Base-by-base conservation (phyloP, 2,888 invertebrate species). In the Ommatoiulus sabulosus region DNA sequence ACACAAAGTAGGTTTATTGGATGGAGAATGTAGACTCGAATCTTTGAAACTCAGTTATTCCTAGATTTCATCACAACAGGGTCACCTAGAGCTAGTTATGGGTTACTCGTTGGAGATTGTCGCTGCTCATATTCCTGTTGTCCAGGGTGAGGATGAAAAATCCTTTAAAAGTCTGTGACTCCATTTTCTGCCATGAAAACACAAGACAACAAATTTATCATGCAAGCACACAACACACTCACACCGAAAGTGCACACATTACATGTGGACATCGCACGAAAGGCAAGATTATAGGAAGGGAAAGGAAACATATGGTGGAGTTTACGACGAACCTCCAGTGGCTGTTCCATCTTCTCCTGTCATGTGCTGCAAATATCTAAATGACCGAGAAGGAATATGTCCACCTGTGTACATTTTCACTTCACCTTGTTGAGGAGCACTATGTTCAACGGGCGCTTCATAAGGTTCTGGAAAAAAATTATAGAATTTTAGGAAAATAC, bases 341-440 rank as follows among this genome's bases (percentile, higher is more conserved):
- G 89, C 89, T 17, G 20, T 17, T 43, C 84, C 95, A 89, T 95
- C 95, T 90, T 88, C 89, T 17, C 95, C 94, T 90, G 96, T 96
- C 96, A 96, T 96, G 88, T 95, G 95, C 93, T 97, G 96, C 89
- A 97, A 93, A 92, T 96, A 95, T 93, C 95, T 95, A 93, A 97
- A 97, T 84, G 96, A 96, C 92, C 96, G 94, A 90, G 96, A 96
- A 88, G 97, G 97, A 92, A 96, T 97, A 90, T 95, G 95, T 91
- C 95, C 95, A 88, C 96, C 96, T 1, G 86, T 88, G 57, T 85
- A 85, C 46, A 86, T 85, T 35, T 84, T 84, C 35, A 84, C 84
- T 84, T 88, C 88, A 57, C 88, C 86, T 17, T 88, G 46, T 15
- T 88, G 88, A n/a, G 63, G 87, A 17, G 43, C 88, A 7, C 20